A percentile compares a stretch with the other conserved stretches of the same genome.
Evolutionary conservation across 2,113 vertebrate genomes (phyloP).

Genomic region (Cyprinus carpio): DNA sequence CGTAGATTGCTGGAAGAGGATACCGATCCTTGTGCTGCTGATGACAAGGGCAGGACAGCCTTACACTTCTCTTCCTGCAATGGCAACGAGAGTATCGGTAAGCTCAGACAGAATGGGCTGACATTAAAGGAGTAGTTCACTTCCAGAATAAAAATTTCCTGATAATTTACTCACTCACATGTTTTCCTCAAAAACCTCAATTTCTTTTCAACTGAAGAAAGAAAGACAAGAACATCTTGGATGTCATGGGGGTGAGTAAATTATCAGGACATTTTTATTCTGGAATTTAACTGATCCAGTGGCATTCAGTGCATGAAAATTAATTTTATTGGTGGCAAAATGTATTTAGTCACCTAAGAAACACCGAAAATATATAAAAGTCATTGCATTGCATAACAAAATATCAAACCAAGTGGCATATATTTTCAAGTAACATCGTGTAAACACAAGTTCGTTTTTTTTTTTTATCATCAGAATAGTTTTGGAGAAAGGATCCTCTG

Average conservation of each 20-base stretch:
- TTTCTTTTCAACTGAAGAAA: too few species aligned
- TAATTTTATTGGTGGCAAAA: not conserved
- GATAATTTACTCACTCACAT: too few species aligned
- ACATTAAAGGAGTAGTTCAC: too few species aligned
- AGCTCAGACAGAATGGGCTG: constrained; percentile 50
- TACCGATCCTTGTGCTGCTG: constrained; percentile 88
- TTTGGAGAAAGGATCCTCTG: too few species aligned
- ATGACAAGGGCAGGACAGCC: constrained; percentile 94
- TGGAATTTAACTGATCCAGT: not conserved
- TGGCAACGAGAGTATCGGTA: constrained; percentile 91
- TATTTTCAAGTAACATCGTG: not conserved
- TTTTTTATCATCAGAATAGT: too few species aligned
- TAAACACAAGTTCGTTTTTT: too few species aligned
- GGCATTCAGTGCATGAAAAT: not conserved
- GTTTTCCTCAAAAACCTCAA: too few species aligned
- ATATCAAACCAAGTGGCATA: not conserved
- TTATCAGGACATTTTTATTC: too few species aligned
- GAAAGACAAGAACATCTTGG: too few species aligned
- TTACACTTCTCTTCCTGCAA: constrained; percentile 98
- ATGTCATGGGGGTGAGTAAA: too few species aligned
- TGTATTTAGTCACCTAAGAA: too few species aligned
- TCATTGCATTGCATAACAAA: not conserved
- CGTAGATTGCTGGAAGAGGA: constrained; percentile 88
- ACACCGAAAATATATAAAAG: not conserved
- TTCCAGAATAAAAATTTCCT: too few species aligned